Base-by-base conservation (phyloP, 2,113 vertebrate genomes). In the Puntigrus tetrazona region DNA sequence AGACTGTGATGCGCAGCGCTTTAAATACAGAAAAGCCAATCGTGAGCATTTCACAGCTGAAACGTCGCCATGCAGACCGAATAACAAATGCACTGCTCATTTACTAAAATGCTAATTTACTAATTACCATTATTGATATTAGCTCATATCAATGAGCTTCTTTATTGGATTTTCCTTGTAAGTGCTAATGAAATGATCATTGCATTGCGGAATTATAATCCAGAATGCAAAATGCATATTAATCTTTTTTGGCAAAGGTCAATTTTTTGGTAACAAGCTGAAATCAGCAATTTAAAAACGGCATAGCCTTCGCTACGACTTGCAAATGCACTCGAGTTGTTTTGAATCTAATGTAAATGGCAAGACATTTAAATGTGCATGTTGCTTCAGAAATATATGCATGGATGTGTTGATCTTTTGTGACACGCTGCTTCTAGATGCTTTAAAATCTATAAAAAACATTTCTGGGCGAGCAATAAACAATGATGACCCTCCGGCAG, bases 51-150 rank as follows among this genome's bases (percentile, higher is more conserved):
- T 67, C 38, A 34, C 10, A n/a, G 3, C 63, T 83, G 72, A 20
- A 82, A 72, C 31, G 10, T 18, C 43, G 43, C 61, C 61, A 0
- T 61, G 16, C 36, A 77, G 70, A 74, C 52, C 18, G 73, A 85
- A 83, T 82, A 55, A 88, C 20, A 36, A 65, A 65, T 25, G 5
- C 52, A 25, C 45, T 80, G 59, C 59, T 47, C 2, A 47, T 80
- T 31, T 47, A 41, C 59, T 57, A 65, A 16, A 79, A 41, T 36
- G 34, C 22, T 63, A 75, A 50, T 52, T 50, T 31, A 45, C 16
- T 76, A 27, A 67, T 80, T 80, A n/a, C 16, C 78, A 67, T 67
- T 80, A 80, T 80, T 80, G 78, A 80, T 50, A 45, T 75, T 50
- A 31, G 8, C 45, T 50, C 3, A 9, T 75, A 20, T 31, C 27